Evolutionary conservation across 2,113 vertebrate genomes (phyloP).

Genomic region (Dasyurus viverrinus): DNA sequence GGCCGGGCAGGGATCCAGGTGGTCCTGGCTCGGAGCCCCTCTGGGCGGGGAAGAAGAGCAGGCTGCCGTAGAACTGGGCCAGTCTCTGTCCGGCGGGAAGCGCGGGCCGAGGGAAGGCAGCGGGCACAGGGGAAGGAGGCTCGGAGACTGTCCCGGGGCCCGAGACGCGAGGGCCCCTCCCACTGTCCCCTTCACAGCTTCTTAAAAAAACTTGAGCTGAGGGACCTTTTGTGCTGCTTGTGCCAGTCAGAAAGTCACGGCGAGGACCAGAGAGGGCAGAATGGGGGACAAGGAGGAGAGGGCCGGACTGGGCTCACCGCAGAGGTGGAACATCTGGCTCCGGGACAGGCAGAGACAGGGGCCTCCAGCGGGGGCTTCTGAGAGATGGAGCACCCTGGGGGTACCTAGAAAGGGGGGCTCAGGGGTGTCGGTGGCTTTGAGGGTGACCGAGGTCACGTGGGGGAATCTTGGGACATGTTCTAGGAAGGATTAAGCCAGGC

Average conservation of each 20-base stretch:
- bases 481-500: neutral
- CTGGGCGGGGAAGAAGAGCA: neutral
- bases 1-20: neutral
- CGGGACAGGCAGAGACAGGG: neutral
- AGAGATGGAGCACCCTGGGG: neutral
- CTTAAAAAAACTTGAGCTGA: neutral
- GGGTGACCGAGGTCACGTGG: neutral
- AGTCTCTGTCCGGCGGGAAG: neutral
- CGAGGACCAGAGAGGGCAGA: neutral
- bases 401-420: neutral
- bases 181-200: neutral
- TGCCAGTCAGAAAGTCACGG: neutral
- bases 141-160: neutral
- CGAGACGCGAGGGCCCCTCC: neutral
- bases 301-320: neutral
- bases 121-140: neutral
- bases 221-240: neutral
- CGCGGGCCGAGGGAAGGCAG: neutral
- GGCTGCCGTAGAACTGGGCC: too few species aligned
- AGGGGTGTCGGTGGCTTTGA: neutral
- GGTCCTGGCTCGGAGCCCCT: neutral
- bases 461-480: neutral
- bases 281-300: neutral
- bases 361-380: neutral
- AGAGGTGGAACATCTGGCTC: neutral